These are phyloP conservation scores for Listronotus oregonensis DNA, from an alignment of 1,140 invertebrate species.

Conservation along the genomic window DNA sequence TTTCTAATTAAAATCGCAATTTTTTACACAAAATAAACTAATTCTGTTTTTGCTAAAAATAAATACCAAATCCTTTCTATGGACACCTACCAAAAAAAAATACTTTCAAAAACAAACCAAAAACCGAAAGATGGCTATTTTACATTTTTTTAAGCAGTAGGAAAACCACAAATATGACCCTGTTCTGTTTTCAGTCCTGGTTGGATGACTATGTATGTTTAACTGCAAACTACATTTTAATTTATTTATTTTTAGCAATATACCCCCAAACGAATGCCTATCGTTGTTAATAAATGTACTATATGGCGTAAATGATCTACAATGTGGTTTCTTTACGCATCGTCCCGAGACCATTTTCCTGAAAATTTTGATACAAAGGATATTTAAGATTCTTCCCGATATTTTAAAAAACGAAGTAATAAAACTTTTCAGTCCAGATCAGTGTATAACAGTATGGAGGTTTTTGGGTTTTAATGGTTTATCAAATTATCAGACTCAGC, in stretches of 20 bases:
- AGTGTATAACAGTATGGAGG: constrained; percentile 19
- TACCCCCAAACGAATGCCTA: constrained; percentile 5
- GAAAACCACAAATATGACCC: no score
- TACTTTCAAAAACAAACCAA: background rate
- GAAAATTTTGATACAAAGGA: constrained; percentile 15
- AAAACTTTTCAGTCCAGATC: constrained; percentile 10
- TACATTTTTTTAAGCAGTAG: no score
- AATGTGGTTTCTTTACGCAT: constrained; percentile 15
- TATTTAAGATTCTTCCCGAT: constrained; percentile 18
- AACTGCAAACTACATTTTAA: no score
- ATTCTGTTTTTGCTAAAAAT: no score
- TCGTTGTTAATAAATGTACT: constrained; percentile 18
- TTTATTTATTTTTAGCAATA: constrained; percentile 18
- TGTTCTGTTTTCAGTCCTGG: no score
- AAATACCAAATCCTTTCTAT: no score
- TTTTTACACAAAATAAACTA: no score
- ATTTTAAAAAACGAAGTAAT: constrained; percentile 15
- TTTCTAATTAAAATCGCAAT: no score
- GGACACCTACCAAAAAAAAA: no score
- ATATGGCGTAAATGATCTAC: constrained; percentile 13
- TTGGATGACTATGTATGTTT: no score
- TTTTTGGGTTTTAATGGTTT: constrained; percentile 16
- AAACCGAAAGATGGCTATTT: background rate
- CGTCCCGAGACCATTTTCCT: constrained; percentile 15
- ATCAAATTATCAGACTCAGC: background rate